Evolutionary conservation across 1,140 invertebrate genomes (phyloP), one percentile per base, ranked within the genome.

Genomic region (Popillia japonica): DNA sequence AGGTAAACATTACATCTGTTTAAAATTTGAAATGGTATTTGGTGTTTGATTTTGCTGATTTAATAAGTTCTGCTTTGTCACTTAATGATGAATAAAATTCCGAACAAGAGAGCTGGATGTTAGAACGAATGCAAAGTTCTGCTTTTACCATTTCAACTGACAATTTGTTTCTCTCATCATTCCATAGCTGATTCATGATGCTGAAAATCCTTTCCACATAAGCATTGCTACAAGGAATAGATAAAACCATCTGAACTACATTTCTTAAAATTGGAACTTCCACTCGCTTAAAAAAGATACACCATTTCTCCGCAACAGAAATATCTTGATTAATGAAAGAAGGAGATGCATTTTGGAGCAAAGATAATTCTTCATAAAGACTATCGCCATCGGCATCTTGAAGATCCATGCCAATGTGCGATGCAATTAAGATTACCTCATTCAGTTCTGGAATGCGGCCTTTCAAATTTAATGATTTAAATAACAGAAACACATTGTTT

Each of bases 331-430:
- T 40, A 27, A 73, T 73, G 23, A 73, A 27, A 72, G 64, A 72
- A 20, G 64, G 14, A 73, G 72, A 20, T 64, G n/a, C 61, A 8
- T 64, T 64, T 64, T 73, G 72, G 22, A 73, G 72, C 23, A 73
- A 75, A 75, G 14, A 75, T 75, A 75, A 34, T 75, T 75, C 74
- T 75, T 75, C 74, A 48, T 75, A 75, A 44, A 74, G 72, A 74
- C 22, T 72, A 74, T 74, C 72, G 22, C 40, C 72, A 74, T 74
- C 72, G 40, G 72, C 40, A 40, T 74, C 72, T 74, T 74, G 72
- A 74, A 40, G 40, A n/a, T 74, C 22, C 23, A 74, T 40, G 23
- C 64, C 64, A 72, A 72, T 72, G 11, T 23, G 17, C 64, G 64
- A 72, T n/a, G 40, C 40, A 74, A 74, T 74, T 74, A 74, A 74